Conservation (phyloP, 2,113 vertebrate genomes). For the Zootoca vivipara region DNA sequence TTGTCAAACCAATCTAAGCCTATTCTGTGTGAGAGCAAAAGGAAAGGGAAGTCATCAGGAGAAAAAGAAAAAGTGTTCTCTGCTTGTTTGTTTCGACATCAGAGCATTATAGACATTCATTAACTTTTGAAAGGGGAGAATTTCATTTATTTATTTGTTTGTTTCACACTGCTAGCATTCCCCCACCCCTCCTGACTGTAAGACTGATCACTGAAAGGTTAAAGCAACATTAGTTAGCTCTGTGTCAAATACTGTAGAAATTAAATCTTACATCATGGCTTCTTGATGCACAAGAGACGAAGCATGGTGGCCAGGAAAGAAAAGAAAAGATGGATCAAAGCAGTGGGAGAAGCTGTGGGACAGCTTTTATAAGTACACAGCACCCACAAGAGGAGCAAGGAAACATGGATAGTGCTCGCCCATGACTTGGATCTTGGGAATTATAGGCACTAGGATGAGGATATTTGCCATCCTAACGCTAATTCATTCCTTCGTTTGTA, state of each 20-base stretch:
- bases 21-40: background rate
- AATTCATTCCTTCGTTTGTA: background rate
- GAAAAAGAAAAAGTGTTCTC: constrained; percentile 30
- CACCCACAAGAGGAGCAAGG: background rate
- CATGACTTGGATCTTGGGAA: background rate
- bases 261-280: constrained; percentile 24
- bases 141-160: constrained; percentile 32
- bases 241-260: constrained; percentile 26
- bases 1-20: constrained; percentile 48
- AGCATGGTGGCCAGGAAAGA: background rate
- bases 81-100: constrained; percentile 43
- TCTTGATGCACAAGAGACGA: background rate
- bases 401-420: background rate
- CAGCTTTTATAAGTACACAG: background rate
- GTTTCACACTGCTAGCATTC: background rate
- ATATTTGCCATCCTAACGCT: background rate
- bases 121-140: constrained; percentile 32
- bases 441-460: background rate
- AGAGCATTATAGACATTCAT: constrained; percentile 35
- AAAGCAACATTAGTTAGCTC: constrained; percentile 42
- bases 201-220: constrained; percentile 16
- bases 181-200: background rate
- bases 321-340: background rate
- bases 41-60: constrained; percentile 32
- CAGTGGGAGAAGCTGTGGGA: background rate